Base-by-base conservation (phyloP, 2,888 invertebrate species). In the Callinectes sapidus region DNA sequence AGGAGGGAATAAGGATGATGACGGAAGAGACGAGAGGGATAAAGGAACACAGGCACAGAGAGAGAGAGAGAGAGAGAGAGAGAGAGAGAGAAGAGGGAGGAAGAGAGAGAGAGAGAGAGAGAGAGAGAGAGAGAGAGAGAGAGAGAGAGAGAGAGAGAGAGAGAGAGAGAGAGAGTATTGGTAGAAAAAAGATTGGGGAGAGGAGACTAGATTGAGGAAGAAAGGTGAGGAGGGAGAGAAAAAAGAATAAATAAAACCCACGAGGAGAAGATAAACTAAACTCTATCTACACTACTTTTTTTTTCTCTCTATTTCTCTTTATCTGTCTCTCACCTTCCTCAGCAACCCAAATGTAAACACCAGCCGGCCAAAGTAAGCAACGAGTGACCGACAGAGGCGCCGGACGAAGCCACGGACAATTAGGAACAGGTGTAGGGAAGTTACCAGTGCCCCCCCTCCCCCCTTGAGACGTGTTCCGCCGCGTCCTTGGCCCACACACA, bases 91-190 rank as follows among this genome's bases (percentile, higher is more conserved):
- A 48, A 48, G n/a, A 48, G n/a, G 13, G 18, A 42, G 16, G 1
- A 13, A 18, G 23, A 23, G 48, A 48, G 87, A 87, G 87, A 48
- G 87, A 48, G 42, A 48, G 87, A 87, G 87, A 42, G 87, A 54
- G 87, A 54, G 87, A 54, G 54, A 54, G 88, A 61, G 61, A 61
- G 61, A 61, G 61, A 61, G 61, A 61, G 61, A 86, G 86, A 86
- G 39, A 86, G 86, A 28, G 23, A 86, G 86, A 39, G 39, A 14
- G 86, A 86, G n/a, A 13, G 35, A 86, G 35, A 35, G 86, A 86
- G 39, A 86, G 85, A 81, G 85, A 81, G 85, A 81, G 85, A 81
- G 85, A 81, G 85, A 81, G 32, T 35, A 35, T 18, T 14, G 35
- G 28, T 35, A 35, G 6, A 32, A 18, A 32, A 81, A 35, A 18